Conservation (phyloP, 2,888 invertebrate species). For the Hirtodrosophila duncani region DNA sequence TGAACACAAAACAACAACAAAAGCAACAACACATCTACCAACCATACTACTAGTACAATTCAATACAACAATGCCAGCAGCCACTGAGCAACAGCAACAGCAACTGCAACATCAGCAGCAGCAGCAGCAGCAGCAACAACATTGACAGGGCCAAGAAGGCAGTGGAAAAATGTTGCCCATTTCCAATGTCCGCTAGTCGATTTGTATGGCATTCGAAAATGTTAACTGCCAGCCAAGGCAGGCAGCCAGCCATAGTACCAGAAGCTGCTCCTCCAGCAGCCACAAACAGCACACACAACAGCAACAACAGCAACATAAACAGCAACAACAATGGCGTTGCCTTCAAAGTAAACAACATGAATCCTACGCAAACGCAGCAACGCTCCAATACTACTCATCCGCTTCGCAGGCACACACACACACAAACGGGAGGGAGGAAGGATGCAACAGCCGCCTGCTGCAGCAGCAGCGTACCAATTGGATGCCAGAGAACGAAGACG, state of each 20-base stretch:
- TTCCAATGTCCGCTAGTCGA: slow-evolving; percentile 65
- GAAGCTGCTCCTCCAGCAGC: slow-evolving; percentile 28
- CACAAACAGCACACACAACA: slow-evolving; percentile 10
- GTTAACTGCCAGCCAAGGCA: slow-evolving; percentile 61
- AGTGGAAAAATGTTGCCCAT: slow-evolving; percentile 42
- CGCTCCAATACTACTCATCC: too few species aligned
- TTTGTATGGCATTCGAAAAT: slow-evolving; percentile 72
- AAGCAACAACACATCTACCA: slow-evolving; percentile 52
- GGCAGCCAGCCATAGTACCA: too few species aligned
- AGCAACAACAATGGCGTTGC: slow-evolving; percentile 60
- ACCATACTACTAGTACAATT: too few species aligned
- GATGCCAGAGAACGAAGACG: slow-evolving; percentile 51
- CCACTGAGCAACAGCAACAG: slow-evolving; percentile 31
- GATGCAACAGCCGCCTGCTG: slow-evolving; percentile 1
- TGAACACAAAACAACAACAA: too few species aligned
- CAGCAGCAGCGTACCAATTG: slow-evolving; percentile 63
- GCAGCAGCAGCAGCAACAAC: slow-evolving; percentile 3
- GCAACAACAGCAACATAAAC: slow-evolving; percentile 27
- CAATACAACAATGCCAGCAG: slow-evolving; percentile 65
- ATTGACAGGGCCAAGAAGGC: slow-evolving; percentile 5
- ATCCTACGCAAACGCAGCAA: slow-evolving; percentile 70
- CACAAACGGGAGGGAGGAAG: neutral
- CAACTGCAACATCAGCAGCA: slow-evolving; percentile 18
- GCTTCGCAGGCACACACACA: too few species aligned
- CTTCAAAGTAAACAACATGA: slow-evolving; percentile 63